phyloP scores from a whole-genome alignment of 1,140 invertebrate genomes.

The Amphibalanus amphitrite region DNA sequence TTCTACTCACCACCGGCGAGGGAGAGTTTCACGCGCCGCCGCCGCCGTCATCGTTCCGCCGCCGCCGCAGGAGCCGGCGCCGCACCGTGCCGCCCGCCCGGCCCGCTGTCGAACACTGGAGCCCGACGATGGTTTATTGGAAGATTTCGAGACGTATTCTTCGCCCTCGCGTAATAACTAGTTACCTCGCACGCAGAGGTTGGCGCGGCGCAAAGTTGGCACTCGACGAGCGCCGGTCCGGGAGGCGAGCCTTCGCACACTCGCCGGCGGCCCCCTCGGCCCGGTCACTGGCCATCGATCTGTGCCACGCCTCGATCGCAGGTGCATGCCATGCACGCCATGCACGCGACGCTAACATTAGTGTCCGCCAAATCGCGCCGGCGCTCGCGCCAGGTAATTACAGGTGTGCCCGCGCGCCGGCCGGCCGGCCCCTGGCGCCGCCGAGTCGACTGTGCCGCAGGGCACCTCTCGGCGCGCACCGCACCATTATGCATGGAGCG shows the following conservation, averaged over 20 bases:
- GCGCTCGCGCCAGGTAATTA: background rate
- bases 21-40: background rate
- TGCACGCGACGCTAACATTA: background rate
- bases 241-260: too few relatives aligned
- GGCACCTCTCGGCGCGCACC: background rate
- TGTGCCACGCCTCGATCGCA: background rate
- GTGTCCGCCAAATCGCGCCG: background rate
- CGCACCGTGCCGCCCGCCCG: too few relatives aligned
- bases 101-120: background rate
- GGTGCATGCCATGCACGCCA: background rate
- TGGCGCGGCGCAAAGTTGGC: conserved; percentile 1
- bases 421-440: background rate
- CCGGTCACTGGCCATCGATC: background rate
- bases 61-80: too few relatives aligned
- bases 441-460: background rate
- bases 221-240: background rate
- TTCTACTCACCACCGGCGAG: background rate
- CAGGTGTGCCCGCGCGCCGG: background rate
- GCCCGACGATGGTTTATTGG: background rate
- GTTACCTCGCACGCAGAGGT: background rate
- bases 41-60: background rate
- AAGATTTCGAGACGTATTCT: background rate
- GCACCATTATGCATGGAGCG: background rate
- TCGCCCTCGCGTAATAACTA: background rate
- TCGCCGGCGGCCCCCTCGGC: background rate